These are phyloP conservation scores for Bathynomus jamesi DNA, from an alignment of 1,140 invertebrate species.

Conservation along the genomic window DNA sequence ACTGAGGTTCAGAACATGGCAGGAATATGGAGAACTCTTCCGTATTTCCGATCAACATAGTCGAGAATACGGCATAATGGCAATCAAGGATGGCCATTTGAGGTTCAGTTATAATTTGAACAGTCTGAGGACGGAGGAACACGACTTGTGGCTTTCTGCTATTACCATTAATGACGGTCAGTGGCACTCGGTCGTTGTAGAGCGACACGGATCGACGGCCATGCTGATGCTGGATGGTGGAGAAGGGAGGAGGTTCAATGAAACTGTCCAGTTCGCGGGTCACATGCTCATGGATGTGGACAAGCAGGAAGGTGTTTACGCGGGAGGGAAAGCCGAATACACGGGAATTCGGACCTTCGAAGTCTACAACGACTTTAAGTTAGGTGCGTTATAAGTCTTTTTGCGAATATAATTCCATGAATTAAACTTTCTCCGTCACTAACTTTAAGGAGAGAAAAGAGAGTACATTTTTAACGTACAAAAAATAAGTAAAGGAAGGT, in stretches of 20 bases:
- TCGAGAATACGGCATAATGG: constrained; percentile 86
- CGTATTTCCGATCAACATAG: constrained; percentile 88
- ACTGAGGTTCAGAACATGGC: constrained; percentile 81
- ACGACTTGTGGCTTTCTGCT: constrained; percentile 79
- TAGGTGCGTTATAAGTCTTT: constrained; percentile 59
- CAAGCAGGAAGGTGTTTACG: constrained; percentile 89
- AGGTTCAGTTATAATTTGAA: constrained; percentile 87
- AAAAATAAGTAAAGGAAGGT: no score
- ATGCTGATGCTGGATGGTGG: constrained; percentile 88
- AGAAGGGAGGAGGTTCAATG: constrained; percentile 87
- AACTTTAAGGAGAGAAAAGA: no score
- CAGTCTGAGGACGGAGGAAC: constrained; percentile 76
- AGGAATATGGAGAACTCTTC: constrained; percentile 84
- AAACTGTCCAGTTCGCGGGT: constrained; percentile 81
- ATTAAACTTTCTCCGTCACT: no score
- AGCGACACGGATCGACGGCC: constrained; percentile 84
- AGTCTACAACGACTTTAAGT: constrained; percentile 90
- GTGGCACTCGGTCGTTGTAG: constrained; percentile 82
- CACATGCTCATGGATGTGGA: constrained; percentile 87
- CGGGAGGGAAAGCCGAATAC: constrained; percentile 89
- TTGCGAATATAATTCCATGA: no score
- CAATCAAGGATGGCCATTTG: constrained; percentile 81
- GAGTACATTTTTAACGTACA: no score
- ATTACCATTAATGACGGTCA: constrained; percentile 90
- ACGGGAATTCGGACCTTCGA: constrained; percentile 84